Evolutionary conservation across 2,113 vertebrate species (phyloP).

Genomic region (Coptodon rendalli): DNA sequence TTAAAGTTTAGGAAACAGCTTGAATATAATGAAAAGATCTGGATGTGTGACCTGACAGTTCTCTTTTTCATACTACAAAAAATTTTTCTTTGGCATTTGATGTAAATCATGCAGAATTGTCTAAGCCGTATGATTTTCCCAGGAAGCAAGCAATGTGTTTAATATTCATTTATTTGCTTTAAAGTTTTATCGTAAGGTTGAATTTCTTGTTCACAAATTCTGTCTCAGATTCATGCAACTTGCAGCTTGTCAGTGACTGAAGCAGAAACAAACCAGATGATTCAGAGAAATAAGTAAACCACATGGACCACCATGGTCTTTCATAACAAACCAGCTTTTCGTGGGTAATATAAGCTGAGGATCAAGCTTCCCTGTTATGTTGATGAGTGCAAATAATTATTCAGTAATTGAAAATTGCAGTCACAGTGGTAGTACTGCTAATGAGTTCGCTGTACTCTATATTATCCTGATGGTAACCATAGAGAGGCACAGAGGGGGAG

Average conservation of each 20-base stretch:
- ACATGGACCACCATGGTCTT: neutral
- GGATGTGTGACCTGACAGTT: neutral
- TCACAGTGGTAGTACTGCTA: slow-evolving; percentile 10
- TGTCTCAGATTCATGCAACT: neutral
- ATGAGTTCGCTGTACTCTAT: slow-evolving; percentile 28
- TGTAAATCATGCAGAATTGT: neutral
- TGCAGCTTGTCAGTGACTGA: neutral
- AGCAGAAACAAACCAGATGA: neutral
- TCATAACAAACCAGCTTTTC: neutral
- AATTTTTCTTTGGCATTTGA: neutral
- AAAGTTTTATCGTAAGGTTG: neutral
- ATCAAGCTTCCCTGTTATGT: neutral
- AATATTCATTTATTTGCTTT: neutral
- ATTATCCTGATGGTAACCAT: slow-evolving; percentile 32
- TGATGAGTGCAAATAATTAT: slow-evolving; percentile 8
- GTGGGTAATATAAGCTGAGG: neutral
- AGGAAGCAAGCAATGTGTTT: neutral
- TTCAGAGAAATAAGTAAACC: neutral
- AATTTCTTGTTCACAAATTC: rapidly evolving
- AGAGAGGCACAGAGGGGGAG: slow-evolving; percentile 27
- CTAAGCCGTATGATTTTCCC: neutral
- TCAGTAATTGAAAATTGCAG: neutral
- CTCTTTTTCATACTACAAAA: neutral
- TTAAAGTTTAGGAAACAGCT: neutral
- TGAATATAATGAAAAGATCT: neutral